phyloP scores from a whole-genome alignment of 2,113 vertebrate species.

The Isurus oxyrinchus region DNA sequence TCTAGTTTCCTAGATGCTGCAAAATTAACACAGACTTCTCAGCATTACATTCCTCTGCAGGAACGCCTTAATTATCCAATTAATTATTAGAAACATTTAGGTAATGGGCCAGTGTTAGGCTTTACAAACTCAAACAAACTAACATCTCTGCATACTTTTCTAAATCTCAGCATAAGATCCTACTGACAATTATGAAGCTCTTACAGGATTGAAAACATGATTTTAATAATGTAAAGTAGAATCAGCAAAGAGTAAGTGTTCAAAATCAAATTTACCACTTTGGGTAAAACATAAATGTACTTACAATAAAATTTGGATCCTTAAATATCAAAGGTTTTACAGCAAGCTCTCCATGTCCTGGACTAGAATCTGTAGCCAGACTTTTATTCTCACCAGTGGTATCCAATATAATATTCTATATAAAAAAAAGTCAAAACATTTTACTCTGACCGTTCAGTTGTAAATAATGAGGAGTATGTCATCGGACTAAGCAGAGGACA shows the following conservation, averaged over 20 bases:
- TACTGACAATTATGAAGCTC: not conserved
- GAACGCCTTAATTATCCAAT: not conserved
- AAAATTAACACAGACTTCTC: not conserved
- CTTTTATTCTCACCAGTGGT: slow-evolving; percentile 64
- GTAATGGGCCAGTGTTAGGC: not conserved
- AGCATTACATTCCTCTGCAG: not conserved
- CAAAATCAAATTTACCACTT: not conserved
- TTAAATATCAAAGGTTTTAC: slow-evolving; percentile 78
- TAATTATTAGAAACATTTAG: not conserved
- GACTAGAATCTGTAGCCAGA: slow-evolving; percentile 55
- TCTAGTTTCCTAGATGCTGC: not conserved
- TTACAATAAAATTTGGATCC: slow-evolving; percentile 80
- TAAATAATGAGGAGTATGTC: not conserved
- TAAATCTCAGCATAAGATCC: not conserved
- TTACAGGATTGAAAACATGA: not conserved
- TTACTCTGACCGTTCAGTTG: not conserved
- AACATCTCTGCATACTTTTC: not conserved
- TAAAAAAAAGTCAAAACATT: slow-evolving; percentile 34
- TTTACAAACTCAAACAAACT: not conserved
- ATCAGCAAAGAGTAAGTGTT: no score
- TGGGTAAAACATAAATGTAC: slow-evolving; percentile 39
- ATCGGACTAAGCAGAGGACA: not conserved
- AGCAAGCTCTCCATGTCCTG: slow-evolving; percentile 59
- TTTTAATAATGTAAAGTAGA: not conserved
- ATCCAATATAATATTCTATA: slow-evolving; percentile 59